Evolutionary conservation across 2,888 invertebrate species (phyloP), one percentile per base, ranked within the genome.

Genomic region (Nomada lathburiana): DNA sequence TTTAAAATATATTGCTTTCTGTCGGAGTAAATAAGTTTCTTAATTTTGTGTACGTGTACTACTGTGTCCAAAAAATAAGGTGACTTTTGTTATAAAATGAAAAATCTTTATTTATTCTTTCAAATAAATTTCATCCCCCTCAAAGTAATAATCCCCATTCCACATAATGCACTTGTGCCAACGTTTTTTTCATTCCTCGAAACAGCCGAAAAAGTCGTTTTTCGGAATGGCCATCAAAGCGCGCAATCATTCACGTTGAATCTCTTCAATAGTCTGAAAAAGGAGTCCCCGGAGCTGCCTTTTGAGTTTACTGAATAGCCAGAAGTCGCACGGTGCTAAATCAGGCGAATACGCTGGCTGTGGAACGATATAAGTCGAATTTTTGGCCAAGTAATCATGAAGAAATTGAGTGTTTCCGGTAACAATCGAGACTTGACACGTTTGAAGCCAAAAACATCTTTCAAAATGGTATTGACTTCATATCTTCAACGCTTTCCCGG

Each of bases 371-470:
- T 53, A 13, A 16, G 65, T 65, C 23, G 50, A 52, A 26, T 65
- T 65, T 65, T 65, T 65, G 52, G 36, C 9, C 10, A 60, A 60
- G 36, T 7, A 16, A 1, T 44, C 44, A 20, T 20, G 44, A 44
- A 62, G 13, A 68, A 68, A 68, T 68, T 57, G 20, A 68, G 57
- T 7, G 55, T 2, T 68, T 68, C 57, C n/a, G 44, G 57, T 11
- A 68, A 44, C 60, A 70, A 50, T 50, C 50, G 47, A 59, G 69
- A 57, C 2, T 57, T 47, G 26, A 59, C 59, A 4, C n/a, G 36
- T 59, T 2, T 50, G 4, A 29, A 13, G 50, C 47, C 16, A 36
- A 36, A 7, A 36, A n/a, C 29, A 36, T 1, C 1, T 2, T 26
- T 29, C 18, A 29, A 65, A 65, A 53, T 29, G 36, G 26, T 26